Conservation (phyloP, 2,113 vertebrate species). For the Rhadina sibilatrix region DNA sequence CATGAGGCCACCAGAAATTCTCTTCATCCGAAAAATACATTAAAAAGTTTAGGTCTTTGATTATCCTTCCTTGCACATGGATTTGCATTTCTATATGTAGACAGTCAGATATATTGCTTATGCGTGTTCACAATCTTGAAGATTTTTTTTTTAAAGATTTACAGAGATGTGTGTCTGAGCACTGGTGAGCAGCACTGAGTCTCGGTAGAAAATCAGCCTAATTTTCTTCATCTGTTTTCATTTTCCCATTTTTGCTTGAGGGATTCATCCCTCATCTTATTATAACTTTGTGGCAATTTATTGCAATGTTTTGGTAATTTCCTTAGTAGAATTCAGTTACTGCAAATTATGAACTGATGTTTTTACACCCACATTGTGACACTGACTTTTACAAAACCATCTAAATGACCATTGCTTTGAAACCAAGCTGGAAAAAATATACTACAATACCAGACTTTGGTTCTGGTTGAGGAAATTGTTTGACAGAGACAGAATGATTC, state of each 20-base stretch:
- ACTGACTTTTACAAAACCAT: background rate
- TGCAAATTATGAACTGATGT: background rate
- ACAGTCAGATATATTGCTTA: background rate
- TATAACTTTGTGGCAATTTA: background rate
- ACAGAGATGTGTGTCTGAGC: background rate
- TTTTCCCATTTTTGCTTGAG: background rate
- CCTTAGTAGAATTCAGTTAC: background rate
- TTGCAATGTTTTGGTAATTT: slow-evolving; percentile 7
- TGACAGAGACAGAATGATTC: slow-evolving; percentile 29
- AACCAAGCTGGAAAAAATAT: background rate
- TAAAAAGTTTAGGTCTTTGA: background rate
- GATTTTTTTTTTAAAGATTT: background rate
- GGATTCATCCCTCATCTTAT: background rate
- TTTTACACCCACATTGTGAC: background rate
- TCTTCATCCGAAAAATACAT: background rate
- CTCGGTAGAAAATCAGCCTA: slow-evolving; percentile 6
- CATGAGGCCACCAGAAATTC: background rate
- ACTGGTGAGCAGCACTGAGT: background rate
- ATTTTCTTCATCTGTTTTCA: slow-evolving; percentile 43
- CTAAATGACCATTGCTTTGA: background rate
- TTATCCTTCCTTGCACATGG: background rate
- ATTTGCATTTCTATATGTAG: background rate
- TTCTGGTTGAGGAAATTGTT: slow-evolving; percentile 32
- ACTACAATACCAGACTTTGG: background rate
- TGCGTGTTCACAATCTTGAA: background rate